Evolutionary conservation across 2,797 vertebrate genomes (phyloP).

Genomic region (Arctocebus calabarensis): DNA sequence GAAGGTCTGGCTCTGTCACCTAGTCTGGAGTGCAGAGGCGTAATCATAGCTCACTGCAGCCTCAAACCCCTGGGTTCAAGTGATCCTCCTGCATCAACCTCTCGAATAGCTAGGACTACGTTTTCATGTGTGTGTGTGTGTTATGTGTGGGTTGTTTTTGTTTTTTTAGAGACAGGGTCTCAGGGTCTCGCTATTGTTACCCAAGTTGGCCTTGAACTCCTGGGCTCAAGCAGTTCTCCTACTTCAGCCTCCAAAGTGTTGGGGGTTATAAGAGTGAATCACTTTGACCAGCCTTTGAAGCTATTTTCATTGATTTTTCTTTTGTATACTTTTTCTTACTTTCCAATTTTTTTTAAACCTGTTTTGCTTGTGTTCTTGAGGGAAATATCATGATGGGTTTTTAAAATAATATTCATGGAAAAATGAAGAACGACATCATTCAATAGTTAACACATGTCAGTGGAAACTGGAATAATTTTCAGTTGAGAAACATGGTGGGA

Average conservation of each 20-base stretch:
- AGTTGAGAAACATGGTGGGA: not conserved
- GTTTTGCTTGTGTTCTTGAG: slow-evolving; percentile 19
- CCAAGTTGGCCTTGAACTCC: not conserved
- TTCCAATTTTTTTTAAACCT: not conserved
- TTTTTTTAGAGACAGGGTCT: not conserved
- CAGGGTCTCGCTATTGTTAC: not conserved
- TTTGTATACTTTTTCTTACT: not conserved
- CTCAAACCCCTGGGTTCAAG: not conserved
- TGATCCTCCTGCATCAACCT: not conserved
- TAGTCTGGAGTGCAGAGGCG: not conserved
- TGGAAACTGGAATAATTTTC: not conserved
- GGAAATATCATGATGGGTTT: not conserved
- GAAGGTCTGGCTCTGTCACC: not conserved
- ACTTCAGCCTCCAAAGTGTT: not conserved
- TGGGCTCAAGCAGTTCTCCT: not conserved
- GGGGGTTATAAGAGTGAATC: not conserved
- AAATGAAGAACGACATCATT: not conserved
- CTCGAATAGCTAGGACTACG: not conserved
- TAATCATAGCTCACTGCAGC: not conserved
- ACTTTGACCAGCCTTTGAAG: not conserved
- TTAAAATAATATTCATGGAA: not conserved
- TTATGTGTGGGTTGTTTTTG: not conserved
- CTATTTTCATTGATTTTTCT: slow-evolving; percentile 49
- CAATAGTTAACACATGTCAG: not conserved
- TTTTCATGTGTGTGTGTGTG: not conserved